Evolutionary conservation across 2,797 vertebrate species (phyloP), one percentile per base, ranked within the genome.

Genomic region (Melanotaenia maccullochi): DNA sequence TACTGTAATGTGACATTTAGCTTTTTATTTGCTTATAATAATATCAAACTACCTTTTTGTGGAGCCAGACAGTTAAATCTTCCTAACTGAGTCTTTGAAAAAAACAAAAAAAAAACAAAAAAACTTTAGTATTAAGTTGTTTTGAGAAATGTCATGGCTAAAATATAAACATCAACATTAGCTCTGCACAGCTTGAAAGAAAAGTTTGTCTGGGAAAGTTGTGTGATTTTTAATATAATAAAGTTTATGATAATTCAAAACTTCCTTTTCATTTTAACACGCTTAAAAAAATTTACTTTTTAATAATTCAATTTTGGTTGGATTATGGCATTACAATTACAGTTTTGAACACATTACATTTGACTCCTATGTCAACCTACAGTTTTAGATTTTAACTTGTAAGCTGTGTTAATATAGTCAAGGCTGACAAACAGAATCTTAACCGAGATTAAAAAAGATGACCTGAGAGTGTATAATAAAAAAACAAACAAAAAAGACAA

Each of bases 381-480:
- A 14, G 52, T 25, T 28, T 55, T 16, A 14, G 3, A 28, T 54
- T 25, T 12, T 54, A 25, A 28, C 51, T 5, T 2, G 5, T 55
- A 14, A 55, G 25, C 16, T 24, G 22, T 13, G 4, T 55, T 16
- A 71, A 60, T 16, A 11, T 20, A 60, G 36, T 56, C 9, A 54
- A 71, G 44, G 75, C 35, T 36, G 36, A 63, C 9, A 75, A 42
- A 76, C 30, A 59, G 2, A 60, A 44, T 55, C 40, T 51, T 81
- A 68, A 74, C 44, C 49, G 51, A 56, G 36, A 56, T 9, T 60
- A 54, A 65, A 36, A 42, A 40, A 52, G n/a, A 42, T 84, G 84
- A 87, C 88, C 83, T 61, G 59, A 71, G 71, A 84, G 71, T 72
- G 77, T 73, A 65, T 75, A 54, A 70, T 71, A 71, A 73, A 71